Evolutionary conservation across 2,888 invertebrate species (phyloP), one percentile per base, ranked within the genome.

Genomic region (Graphium colonna): DNA sequence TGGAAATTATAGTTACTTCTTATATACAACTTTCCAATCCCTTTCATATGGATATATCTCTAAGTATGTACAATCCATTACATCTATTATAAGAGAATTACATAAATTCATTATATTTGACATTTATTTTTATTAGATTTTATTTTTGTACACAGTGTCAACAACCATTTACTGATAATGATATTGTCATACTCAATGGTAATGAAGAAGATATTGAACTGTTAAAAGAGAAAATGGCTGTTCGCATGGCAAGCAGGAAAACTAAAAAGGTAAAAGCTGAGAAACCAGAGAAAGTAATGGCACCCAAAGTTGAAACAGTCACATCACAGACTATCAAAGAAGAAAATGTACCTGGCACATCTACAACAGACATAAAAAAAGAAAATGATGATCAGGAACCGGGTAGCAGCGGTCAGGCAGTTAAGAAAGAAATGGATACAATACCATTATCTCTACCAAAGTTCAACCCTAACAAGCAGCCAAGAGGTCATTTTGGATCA

Each of bases 141-240:
- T 21, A 21, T 3, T 21, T 43, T 7, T 43, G 80, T 77, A 43
- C 82, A 94, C 82, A 94, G 90, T 98, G 98, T 79, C 96, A 96
- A 63, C 90, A 93, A 69, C 91, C 94, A 0, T 97, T 95, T 73
- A 89, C 90, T 8, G 91, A 94, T 45, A 93, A 94, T 60, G 97
- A 98, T 77, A 83, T 98, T 7, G 93, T 99, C 26, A 88, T 96
- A n/a, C 86, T 99, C 21, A 99, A 99, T 85, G 95, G 95, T 46
- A 92, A 91, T 61, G 94, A 95, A 10, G 95, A 96, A 60, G 97
- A 97, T 66, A 73, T 95, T 54, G 91, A 91, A 38, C 59, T 87
- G 21, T 92, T 96, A 73, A 91, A 85, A 63, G 77, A 77, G 13
- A 92, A 92, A 67, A 93, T 96, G 83, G 92, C 93, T 60, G 87